phyloP scores from a whole-genome alignment of 1,140 invertebrate genomes.

The Meloidogyne exigua region DNA sequence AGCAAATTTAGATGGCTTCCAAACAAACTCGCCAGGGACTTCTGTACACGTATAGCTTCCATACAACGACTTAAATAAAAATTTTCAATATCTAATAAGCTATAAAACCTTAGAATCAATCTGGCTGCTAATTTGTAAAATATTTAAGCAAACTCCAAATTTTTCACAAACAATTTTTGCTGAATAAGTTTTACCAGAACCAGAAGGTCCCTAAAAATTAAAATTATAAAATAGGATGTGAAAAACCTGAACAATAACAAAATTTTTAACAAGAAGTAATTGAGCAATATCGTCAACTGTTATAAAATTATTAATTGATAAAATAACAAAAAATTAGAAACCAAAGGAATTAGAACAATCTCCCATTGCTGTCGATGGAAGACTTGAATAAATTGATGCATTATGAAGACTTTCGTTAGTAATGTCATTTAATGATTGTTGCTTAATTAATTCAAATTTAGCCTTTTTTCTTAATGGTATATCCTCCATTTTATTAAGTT shows the following conservation, averaged over 20 bases:
- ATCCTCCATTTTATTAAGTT: not conserved
- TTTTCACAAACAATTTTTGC: slow-evolving; percentile 84
- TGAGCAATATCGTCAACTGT: slow-evolving; percentile 2
- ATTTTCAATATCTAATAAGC: not conserved
- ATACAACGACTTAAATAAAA: slow-evolving; percentile 73
- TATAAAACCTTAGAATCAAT: slow-evolving; percentile 80
- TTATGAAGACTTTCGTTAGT: not conserved
- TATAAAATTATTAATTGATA: not conserved
- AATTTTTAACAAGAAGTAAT: slow-evolving; percentile 5
- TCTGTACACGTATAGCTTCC: slow-evolving; percentile 93
- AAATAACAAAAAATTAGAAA: not conserved
- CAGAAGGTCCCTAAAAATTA: slow-evolving; percentile 74
- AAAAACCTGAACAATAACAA: slow-evolving; percentile 20
- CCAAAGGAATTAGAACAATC: not conserved
- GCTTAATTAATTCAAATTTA: not conserved
- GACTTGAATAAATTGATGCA: not conserved
- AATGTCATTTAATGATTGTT: not conserved
- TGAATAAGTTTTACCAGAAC: slow-evolving; percentile 87
- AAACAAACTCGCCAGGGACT: slow-evolving; percentile 91
- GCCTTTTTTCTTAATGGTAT: not conserved
- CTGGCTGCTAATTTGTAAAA: slow-evolving; percentile 92
- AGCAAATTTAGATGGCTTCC: slow-evolving; percentile 86
- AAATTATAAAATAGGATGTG: not conserved
- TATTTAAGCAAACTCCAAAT: slow-evolving; percentile 66
- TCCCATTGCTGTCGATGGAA: not conserved